Conservation (phyloP, 2,888 invertebrate genomes). For the Xestia ashworthii region DNA sequence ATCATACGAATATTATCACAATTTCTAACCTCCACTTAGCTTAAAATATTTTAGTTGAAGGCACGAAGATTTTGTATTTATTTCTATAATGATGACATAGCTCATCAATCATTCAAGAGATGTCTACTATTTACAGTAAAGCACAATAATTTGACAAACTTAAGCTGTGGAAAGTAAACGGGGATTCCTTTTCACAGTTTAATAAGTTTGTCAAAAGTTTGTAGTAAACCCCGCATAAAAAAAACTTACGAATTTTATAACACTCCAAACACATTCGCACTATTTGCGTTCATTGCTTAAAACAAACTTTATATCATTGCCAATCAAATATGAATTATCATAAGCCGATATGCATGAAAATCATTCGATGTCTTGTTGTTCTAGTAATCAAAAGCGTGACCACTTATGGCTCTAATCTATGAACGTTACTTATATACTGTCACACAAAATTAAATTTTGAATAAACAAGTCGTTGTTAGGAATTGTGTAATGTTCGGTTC, state of each 20-base stretch:
- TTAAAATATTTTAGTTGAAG: too few species aligned
- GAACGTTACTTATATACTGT: background rate
- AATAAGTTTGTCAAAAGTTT: too few species aligned
- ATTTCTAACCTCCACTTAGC: too few species aligned
- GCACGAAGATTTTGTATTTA: background rate
- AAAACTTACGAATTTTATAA: conserved; percentile 1
- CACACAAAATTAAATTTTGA: background rate
- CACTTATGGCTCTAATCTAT: background rate
- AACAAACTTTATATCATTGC: conserved; percentile 10
- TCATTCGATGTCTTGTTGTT: too few species aligned
- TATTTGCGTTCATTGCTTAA: background rate
- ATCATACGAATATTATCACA: too few species aligned
- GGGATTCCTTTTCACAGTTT: too few species aligned
- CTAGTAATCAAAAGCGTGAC: background rate
- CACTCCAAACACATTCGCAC: background rate
- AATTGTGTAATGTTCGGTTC: too few species aligned
- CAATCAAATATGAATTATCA: conserved; percentile 1
- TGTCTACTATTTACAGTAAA: background rate
- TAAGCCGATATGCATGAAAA: background rate
- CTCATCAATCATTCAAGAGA: background rate
- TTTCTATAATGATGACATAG: background rate
- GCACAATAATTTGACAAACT: background rate
- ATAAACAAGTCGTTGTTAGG: background rate
- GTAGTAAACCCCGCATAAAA: background rate
- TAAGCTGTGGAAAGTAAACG: background rate